phyloP scores from a whole-genome alignment of 1,140 invertebrate species.

The Drosophila saltans region DNA sequence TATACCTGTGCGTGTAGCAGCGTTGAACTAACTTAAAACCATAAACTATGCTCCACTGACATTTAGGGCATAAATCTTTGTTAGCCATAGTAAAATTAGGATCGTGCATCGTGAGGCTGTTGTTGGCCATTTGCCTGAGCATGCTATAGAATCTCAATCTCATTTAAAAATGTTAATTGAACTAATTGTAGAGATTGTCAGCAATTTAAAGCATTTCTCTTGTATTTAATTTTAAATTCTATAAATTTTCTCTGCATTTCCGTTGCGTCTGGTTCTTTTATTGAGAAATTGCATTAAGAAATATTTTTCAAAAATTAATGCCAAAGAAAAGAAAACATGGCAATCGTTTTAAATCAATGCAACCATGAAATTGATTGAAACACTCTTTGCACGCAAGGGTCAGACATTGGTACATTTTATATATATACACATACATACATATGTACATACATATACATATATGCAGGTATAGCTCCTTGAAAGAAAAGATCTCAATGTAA shows the following conservation, averaged over 20 bases:
- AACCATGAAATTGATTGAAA: conserved; percentile 75
- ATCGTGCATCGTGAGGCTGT: not conserved
- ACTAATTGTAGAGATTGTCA: conserved; percentile 10
- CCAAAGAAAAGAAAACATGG: conserved; percentile 62
- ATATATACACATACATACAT: conserved; percentile 39
- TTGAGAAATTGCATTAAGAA: conserved; percentile 3
- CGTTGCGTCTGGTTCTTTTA: conserved; percentile 12
- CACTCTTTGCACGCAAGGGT: conserved; percentile 68
- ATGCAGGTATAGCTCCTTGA: conserved; percentile 11
- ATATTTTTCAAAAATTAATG: conserved; percentile 44
- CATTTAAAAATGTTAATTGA: conserved; percentile 1
- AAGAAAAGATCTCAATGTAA: conserved; percentile 9
- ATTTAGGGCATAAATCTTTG: conserved; percentile 1
- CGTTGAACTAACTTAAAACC: conserved; percentile 26
- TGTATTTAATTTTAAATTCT: conserved; percentile 1
- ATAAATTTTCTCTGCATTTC: not conserved
- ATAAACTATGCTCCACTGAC: conserved; percentile 11
- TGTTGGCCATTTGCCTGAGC: not conserved
- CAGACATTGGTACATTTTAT: conserved; percentile 24
- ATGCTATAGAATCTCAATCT: not conserved
- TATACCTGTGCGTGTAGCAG: conserved; percentile 55
- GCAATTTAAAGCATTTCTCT: conserved; percentile 5
- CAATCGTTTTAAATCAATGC: conserved; percentile 78
- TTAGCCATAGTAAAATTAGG: not conserved
- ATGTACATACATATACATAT: not conserved